Evolutionary conservation across 2,797 vertebrate genomes (phyloP), one percentile per base, ranked within the genome.

Genomic region (Eidolon dupreanum): DNA sequence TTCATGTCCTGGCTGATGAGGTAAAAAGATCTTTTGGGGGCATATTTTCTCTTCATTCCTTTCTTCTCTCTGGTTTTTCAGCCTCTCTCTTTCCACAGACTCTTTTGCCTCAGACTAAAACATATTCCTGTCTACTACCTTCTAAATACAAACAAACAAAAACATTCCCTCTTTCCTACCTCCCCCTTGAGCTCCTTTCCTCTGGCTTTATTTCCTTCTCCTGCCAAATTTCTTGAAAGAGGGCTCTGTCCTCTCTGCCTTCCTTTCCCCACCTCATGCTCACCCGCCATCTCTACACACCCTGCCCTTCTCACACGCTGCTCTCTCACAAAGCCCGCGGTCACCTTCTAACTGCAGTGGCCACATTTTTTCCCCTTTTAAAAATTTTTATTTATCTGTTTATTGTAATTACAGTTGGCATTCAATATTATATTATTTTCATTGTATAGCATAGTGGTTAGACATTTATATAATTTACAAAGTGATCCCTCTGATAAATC

Each of bases 191-290:
- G 66, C 46, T 13, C 90, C 77, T 20, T 78, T 78, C 75, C 94
- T 73, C 41, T 16, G n/a, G 77, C 86, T 95, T 33, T 71, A 61
- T 70, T 85, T 78, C 89, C 61, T 70, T 53, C 70, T 41, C 3
- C 93, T 94, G 96, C 94, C 95, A 94, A 53, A 41, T 68, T 92
- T 90, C 89, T 63, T 97, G 93, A 97, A 96, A 96, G 97, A 81
- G 93, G 16, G 84, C 94, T 96, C 96, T 97, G 92, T 96, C n/a
- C 86, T 38, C 31, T 8, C 51, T 8, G 43, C 74, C 82, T 55
- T 41, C 49, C 26, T 0, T 7, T 4, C 16, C 63, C 79, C 66
- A 46, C 92, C 68, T 92, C 81, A 8, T 5, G 6, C 82, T 51
- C 75, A 28, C 49, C 43, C 17, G 0, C 12, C n/a, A 1, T 51